These are phyloP conservation scores for Eristalinus aeneus DNA, from an alignment of 2,888 invertebrate genomes.

Conservation along the genomic window DNA sequence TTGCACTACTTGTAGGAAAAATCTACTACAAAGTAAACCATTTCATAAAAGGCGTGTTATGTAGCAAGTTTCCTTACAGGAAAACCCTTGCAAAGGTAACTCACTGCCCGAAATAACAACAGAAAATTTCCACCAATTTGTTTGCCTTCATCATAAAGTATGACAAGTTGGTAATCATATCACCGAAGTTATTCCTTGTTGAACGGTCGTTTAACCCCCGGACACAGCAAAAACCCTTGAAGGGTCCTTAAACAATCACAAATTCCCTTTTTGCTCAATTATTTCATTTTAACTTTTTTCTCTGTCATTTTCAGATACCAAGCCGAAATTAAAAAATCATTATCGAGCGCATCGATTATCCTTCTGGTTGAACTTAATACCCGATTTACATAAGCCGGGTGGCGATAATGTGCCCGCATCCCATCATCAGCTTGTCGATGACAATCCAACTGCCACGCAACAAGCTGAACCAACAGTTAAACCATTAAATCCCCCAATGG, in stretches of 20 bases:
- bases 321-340: constrained; percentile 95
- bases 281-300: background rate
- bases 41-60: too few relatives aligned
- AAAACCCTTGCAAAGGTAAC: too few relatives aligned
- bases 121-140: background rate
- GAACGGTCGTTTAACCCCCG: background rate
- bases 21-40: too few relatives aligned
- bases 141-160: background rate
- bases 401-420: constrained; percentile 92
- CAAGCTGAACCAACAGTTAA: constrained; percentile 81
- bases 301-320: constrained; percentile 85
- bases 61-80: too few relatives aligned
- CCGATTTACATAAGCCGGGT: constrained; percentile 93
- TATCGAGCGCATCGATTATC: constrained; percentile 95
- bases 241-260: constrained; percentile 36
- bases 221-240: background rate
- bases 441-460: constrained; percentile 83
- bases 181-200: background rate
- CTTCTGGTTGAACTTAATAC: constrained; percentile 97
- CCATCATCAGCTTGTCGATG: constrained; percentile 91
- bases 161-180: background rate
- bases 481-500: constrained; percentile 79
- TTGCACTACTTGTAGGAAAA: too few relatives aligned
- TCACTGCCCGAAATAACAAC: too few relatives aligned
- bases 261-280: constrained; percentile 40